Evolutionary conservation across 2,888 invertebrate genomes (phyloP), one percentile per base, ranked within the genome.

Genomic region (Scaeva pyrastri): DNA sequence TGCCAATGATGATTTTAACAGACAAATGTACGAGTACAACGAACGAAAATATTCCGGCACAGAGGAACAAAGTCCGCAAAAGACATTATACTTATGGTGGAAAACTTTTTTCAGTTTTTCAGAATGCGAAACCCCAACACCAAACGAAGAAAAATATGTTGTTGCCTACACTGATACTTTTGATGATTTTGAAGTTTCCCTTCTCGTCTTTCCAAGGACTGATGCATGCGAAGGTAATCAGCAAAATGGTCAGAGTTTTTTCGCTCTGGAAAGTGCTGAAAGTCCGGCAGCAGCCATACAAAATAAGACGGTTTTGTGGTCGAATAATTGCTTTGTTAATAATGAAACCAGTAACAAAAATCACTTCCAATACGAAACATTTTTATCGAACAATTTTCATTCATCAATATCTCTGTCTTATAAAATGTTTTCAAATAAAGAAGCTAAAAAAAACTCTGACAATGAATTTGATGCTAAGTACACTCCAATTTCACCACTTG

Each of bases 1-100:
- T 23, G 43, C 26, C 50, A 26, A 75, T 2, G 16, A 43, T 26
- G 16, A 58, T 7, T 36, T 5, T 39, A 56, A 23, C 16, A 52
- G 68, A 45, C 60, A 62, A 55, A 43, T 48, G 26, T 19, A 58
- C 56, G 58, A 80, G 48, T 16, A 71, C 71, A 79, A 58, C 79
- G 75, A 80, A 80, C 45, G 72, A 76, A 76, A 80, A 45, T 48
- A 82, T 60, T 79, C 45, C 21, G 66, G 60, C 60, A 52, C 73
- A 56, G 73, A 78, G 72, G 45, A 70, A 14, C 21, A 66, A 72
- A 78, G 62, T 68, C 48, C 74, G 16, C 66, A 23, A 41, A 41
- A 76, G 19, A 80, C 50, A 84, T 31, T 26, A 82, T 76, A 31
- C 56, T 60, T 39, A 56, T 75, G 74, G 75, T 75, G 72, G 72